These are phyloP conservation scores for Portevinia maculata DNA, from an alignment of 2,888 invertebrate species.

Conservation along the genomic window DNA sequence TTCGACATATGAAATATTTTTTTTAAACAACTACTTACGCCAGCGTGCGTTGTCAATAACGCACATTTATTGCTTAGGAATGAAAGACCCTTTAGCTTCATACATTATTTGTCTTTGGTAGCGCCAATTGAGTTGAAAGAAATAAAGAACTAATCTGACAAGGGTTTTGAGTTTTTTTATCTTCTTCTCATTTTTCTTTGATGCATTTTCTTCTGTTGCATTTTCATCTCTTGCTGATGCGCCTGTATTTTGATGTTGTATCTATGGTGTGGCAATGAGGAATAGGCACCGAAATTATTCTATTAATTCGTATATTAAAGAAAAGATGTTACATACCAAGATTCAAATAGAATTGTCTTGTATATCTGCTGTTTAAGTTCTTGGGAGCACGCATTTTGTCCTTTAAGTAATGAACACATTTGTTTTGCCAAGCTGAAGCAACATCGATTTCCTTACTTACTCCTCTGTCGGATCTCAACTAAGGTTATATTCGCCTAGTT, in stretches of 20 bases:
- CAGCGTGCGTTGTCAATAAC: too few species aligned
- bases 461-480: too few species aligned
- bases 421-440: too few species aligned
- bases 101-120: too few species aligned
- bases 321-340: neutral
- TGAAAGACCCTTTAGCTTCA: too few species aligned
- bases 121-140: neutral
- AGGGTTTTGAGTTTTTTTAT: neutral
- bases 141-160: neutral
- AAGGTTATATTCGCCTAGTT: too few species aligned
- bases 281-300: neutral
- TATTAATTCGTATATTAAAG: slow-evolving; percentile 7
- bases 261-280: too few species aligned
- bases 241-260: neutral
- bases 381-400: too few species aligned
- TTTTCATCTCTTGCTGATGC: neutral
- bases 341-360: slow-evolving; percentile 8
- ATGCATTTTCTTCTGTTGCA: neutral
- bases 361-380: slow-evolving; percentile 31
- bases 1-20: neutral
- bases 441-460: too few species aligned
- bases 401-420: too few species aligned
- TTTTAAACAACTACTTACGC: too few species aligned
- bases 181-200: neutral
- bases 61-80: too few species aligned